These are phyloP conservation scores for Fulica atra DNA, from an alignment of 2,113 vertebrate species.

Conservation along the genomic window DNA sequence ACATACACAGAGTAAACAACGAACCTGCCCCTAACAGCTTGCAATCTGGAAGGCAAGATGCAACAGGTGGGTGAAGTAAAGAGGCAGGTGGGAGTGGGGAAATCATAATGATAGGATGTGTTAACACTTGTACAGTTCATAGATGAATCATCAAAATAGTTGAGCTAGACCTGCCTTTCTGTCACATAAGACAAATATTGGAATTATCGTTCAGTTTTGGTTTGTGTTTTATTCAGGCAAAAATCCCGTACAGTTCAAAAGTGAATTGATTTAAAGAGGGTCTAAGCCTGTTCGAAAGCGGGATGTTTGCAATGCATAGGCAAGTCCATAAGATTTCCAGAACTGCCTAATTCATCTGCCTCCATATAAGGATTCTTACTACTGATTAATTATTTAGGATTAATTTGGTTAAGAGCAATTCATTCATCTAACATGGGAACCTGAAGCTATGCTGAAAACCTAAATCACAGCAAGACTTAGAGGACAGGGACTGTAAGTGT, in stretches of 20 bases:
- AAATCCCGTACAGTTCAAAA: background rate
- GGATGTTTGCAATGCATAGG: background rate
- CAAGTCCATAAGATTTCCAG: background rate
- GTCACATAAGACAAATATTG: background rate
- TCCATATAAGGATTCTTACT: background rate
- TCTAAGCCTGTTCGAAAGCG: background rate
- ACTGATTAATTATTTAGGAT: background rate
- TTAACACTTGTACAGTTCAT: constrained; percentile 45
- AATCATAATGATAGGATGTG: constrained; percentile 46
- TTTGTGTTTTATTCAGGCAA: background rate
- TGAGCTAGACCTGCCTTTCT: background rate
- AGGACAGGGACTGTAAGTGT: background rate
- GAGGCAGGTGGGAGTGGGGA: constrained; percentile 41
- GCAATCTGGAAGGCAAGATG: constrained; percentile 55
- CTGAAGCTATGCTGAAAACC: background rate
- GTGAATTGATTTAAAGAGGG: background rate
- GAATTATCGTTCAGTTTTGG: background rate
- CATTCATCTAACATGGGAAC: background rate
- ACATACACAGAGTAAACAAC: background rate
- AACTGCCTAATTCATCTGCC: background rate
- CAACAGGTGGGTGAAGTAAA: constrained; percentile 60
- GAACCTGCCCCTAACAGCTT: background rate
- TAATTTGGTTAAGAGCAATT: background rate
- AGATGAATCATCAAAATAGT: constrained; percentile 49
- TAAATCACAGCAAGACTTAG: background rate